Evolutionary conservation across 2,113 vertebrate genomes (phyloP), one percentile per base, ranked within the genome.

Genomic region (Rhineura floridana): DNA sequence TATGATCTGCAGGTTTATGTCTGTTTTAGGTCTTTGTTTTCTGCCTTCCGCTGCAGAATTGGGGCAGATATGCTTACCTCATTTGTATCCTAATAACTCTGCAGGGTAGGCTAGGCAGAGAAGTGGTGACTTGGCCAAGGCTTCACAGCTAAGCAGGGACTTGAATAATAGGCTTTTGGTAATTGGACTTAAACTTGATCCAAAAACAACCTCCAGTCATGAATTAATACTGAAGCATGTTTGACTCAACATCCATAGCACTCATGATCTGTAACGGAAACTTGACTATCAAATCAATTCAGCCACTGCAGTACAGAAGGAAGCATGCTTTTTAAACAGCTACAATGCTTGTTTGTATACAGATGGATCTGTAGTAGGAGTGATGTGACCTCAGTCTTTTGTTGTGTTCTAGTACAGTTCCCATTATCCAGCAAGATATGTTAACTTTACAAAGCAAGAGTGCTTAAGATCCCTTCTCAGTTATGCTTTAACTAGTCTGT

Each of bases 191-290:
- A 28, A 63, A 42, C 28, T 36, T 52, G 48, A 44, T 81, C 36
- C 52, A 69, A 80, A 8, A n/a, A n/a, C n/a, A n/a, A n/a, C 9
- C 55, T 59, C 55, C 55, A 59, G 9, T 4, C 2, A 69, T 87
- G 52, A 88, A 65, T 77, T 90, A 72, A 76, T 50, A 55, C 87
- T n/a, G 46, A 52, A 92, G 85, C 19, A 33, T 85, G 7, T 79
- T 33, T 86, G 8, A 59, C 83, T 55, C 84, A 52, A n/a, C n/a
- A n/a, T n/a, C n/a, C n/a, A n/a, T n/a, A n/a, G n/a, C n/a, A n/a
- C n/a, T n/a, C n/a, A n/a, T 3, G 81, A 86, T 39, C 67, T 12
- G 28, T 33, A 21, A 50, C 2, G 1, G n/a, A 6, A 44, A 52
- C 10, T 84, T 89, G 33, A 17, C 7, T 30, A 87, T 72, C 42